These are phyloP conservation scores for Leptopilina myrica DNA, from an alignment of 2,888 invertebrate species.

Conservation along the genomic window DNA sequence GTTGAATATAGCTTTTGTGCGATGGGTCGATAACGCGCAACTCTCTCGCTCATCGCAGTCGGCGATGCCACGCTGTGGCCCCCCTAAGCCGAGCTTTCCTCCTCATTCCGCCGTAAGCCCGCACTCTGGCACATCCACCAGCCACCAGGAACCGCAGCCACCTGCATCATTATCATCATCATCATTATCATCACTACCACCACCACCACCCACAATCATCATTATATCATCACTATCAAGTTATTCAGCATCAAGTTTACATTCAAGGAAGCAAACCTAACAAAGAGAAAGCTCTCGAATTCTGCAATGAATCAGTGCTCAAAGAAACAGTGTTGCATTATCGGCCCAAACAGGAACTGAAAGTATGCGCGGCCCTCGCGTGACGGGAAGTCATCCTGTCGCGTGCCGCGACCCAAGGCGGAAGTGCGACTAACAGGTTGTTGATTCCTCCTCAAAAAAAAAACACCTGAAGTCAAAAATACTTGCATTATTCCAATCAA, in stretches of 20 bases:
- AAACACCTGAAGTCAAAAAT: conserved; percentile 28
- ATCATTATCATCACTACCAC: background rate
- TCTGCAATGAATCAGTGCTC: conserved; percentile 32
- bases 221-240: no score
- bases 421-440: conserved; percentile 57
- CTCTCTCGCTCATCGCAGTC: conserved; percentile 70
- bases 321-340: conserved; percentile 30
- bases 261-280: no score
- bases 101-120: conserved; percentile 72
- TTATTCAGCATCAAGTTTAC: no score
- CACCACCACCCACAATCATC: no score
- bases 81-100: conserved; percentile 70
- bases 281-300: conserved; percentile 30
- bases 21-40: conserved; percentile 75
- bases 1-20: conserved; percentile 55
- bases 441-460: conserved; percentile 38
- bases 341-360: conserved; percentile 29
- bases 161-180: conserved; percentile 50
- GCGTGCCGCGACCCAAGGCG: conserved; percentile 42
- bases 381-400: conserved; percentile 46
- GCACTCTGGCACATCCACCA: conserved; percentile 70
- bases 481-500: background rate
- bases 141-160: conserved; percentile 57
- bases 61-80: conserved; percentile 69
- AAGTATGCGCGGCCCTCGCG: conserved; percentile 40